phyloP scores from a whole-genome alignment of 2,797 vertebrate genomes.

The Neoniphon sammara region DNA sequence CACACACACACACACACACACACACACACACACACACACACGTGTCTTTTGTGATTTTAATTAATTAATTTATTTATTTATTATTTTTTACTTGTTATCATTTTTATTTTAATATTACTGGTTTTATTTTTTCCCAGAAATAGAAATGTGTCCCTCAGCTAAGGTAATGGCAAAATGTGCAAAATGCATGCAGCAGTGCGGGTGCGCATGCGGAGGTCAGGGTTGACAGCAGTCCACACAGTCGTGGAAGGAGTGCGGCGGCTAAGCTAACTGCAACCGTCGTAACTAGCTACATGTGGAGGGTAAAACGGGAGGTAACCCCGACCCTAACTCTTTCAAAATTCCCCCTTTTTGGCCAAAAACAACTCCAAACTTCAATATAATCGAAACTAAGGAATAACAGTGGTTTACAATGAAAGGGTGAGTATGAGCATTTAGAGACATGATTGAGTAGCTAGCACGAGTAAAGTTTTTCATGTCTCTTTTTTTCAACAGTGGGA shows the following conservation, averaged over 20 bases:
- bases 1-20: no score
- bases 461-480: slow-evolving; percentile 82
- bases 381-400: slow-evolving; percentile 72
- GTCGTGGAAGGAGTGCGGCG: slow-evolving; percentile 79
- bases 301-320: slow-evolving; percentile 84
- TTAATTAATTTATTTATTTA: no score
- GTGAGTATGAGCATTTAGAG: slow-evolving; percentile 80
- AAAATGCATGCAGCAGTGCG: neutral
- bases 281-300: slow-evolving; percentile 87
- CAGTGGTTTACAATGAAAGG: slow-evolving; percentile 86
- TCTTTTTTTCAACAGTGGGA: slow-evolving; percentile 77
- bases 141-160: neutral
- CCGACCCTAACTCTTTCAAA: slow-evolving; percentile 80
- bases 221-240: slow-evolving; percentile 76
- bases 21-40: no score
- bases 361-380: slow-evolving; percentile 69
- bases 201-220: slow-evolving; percentile 81
- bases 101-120: no score
- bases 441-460: slow-evolving; percentile 69
- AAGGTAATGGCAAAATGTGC: neutral
- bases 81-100: no score
- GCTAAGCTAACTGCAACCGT: slow-evolving; percentile 80
- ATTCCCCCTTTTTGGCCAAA: slow-evolving; percentile 59
- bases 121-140: neutral
- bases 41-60: no score